Evolutionary conservation across 2,113 vertebrate genomes (phyloP).

Genomic region (Progne subis): DNA sequence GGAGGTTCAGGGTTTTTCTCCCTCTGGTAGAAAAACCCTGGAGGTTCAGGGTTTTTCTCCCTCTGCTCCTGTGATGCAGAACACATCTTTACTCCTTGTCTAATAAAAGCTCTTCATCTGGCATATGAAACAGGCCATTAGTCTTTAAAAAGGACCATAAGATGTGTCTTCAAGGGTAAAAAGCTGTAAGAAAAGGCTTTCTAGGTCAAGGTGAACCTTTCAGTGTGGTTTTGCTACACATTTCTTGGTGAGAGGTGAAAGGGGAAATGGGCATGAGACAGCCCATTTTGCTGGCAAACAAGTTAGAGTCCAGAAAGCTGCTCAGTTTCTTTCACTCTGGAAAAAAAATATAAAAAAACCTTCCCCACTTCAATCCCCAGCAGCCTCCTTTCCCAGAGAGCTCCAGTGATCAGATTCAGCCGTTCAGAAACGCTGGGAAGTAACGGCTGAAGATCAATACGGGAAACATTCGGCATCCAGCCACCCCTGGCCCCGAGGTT

Average conservation of each 20-base stretch:
- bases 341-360: not conserved
- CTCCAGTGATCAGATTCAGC: not conserved
- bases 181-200: not conserved
- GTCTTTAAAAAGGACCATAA: not conserved
- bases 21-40: not conserved
- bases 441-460: not conserved
- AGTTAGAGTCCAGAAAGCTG: not conserved
- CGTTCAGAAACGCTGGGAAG: not conserved
- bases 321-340: not conserved
- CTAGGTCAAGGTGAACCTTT: not conserved
- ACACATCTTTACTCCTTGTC: not conserved
- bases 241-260: not conserved
- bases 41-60: not conserved
- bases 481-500: not conserved
- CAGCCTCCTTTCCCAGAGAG: not conserved
- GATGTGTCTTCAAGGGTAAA: not conserved
- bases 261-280: not conserved
- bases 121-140: not conserved
- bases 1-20: not conserved
- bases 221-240: not conserved
- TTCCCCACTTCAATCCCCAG: not conserved
- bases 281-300: not conserved
- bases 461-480: not conserved
- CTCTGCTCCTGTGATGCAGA: not conserved
- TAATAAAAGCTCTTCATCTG: not conserved